Evolutionary conservation across 2,797 vertebrate species (phyloP).

Genomic region (Xerus rutilus): DNA sequence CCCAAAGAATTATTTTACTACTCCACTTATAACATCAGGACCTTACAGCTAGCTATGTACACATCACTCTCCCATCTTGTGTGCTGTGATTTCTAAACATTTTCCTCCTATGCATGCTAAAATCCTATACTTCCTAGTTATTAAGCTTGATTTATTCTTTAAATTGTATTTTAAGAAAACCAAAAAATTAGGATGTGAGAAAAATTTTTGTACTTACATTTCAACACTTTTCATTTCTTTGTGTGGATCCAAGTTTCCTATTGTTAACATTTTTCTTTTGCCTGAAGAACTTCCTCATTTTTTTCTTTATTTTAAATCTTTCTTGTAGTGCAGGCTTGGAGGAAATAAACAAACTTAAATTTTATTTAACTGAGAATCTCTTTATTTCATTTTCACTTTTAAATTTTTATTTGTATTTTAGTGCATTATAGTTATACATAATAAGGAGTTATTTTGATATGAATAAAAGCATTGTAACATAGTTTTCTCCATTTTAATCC

Average conservation of each 20-base stretch:
- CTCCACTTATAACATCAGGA: neutral
- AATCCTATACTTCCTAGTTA: neutral
- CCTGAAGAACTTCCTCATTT: neutral
- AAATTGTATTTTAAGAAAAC: neutral
- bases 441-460: too few species aligned
- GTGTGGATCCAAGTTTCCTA: neutral
- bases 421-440: too few species aligned
- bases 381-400: too few species aligned
- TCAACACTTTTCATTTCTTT: neutral
- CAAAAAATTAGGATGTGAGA: neutral
- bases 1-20: neutral
- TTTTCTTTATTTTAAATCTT: neutral
- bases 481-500: too few species aligned
- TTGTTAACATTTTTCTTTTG: neutral
- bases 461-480: too few species aligned
- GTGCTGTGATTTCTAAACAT: neutral
- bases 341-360: neutral
- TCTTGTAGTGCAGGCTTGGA: too few species aligned
- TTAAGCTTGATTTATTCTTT: neutral
- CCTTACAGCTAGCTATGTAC: too few species aligned
- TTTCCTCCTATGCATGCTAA: neutral
- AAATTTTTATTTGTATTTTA: too few species aligned
- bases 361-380: too few species aligned
- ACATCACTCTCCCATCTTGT: neutral
- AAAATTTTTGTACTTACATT: neutral